Conservation (phyloP, 2,113 vertebrate genomes). For the Hippocampus barbouri region DNA sequence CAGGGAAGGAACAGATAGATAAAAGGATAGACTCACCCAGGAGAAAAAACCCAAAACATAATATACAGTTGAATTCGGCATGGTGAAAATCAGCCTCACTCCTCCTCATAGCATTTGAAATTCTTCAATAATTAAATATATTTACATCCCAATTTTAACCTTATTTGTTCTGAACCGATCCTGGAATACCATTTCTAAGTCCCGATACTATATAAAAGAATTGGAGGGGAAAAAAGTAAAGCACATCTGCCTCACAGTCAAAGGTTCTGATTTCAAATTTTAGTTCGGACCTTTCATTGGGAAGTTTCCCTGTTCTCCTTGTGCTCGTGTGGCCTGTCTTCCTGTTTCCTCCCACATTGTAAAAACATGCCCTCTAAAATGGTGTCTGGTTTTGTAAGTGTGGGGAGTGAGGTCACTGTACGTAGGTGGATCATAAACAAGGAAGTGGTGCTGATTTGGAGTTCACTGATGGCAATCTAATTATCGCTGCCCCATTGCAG, state of each 20-base stretch:
- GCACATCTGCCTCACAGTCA: background rate
- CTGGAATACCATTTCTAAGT: background rate
- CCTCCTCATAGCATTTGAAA: background rate
- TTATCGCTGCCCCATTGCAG: constrained; percentile 64
- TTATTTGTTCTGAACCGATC: background rate
- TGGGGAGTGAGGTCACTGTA: background rate
- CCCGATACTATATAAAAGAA: background rate
- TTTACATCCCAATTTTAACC: background rate
- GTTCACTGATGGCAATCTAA: constrained; percentile 58
- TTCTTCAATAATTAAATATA: background rate
- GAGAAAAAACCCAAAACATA: background rate
- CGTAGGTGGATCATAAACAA: background rate
- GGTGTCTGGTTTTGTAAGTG: background rate
- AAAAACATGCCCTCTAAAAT: background rate
- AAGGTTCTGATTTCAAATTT: background rate
- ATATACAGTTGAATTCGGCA: background rate
- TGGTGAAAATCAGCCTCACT: background rate
- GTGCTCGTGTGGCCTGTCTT: background rate
- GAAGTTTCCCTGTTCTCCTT: background rate
- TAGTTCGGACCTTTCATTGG: background rate
- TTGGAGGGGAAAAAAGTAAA: background rate
- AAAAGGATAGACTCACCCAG: background rate
- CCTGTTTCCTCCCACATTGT: background rate
- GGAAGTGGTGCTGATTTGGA: constrained; percentile 19
- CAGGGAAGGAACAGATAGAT: background rate